Base-by-base conservation (phyloP, 2,888 invertebrate species). In the Drosophila peninsularis region DNA sequence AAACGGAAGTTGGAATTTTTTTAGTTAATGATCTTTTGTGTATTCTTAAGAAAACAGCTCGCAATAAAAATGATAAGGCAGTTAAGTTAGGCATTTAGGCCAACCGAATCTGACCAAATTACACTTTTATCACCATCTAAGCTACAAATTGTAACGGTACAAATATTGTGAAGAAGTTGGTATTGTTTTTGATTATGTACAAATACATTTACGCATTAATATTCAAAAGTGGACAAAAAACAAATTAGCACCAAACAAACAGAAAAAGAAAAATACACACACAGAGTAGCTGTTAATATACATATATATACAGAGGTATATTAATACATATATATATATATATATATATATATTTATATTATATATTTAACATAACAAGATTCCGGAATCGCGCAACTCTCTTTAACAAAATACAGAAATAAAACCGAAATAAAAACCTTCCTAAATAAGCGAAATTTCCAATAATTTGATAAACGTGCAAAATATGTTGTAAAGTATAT, bases 1-100 rank as follows among this genome's bases (percentile, higher is more conserved):
- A 91, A 91, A 90, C 90, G 90, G 90, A 90, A 84, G 75, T 85
- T 77, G 78, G 55, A 11, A 78, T 82, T 82, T 78, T 83, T 75
- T 84, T 81, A 84, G 72, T 75, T 65, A 72, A 78, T 78, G 61
- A 58, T 75, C 65, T 78, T 78, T 66, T 75, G 27, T 30, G 17
- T 17, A 45, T 30, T 45, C 17, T 71, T 47, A 50, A 36, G n/a
- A 34, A 74, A 73, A 57, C 45, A 58, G 41, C 24, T 50, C 24
- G 56, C 58, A 55, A 76, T 68, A 61, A 71, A 61, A 68, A 60
- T 70, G 71, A 47, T 69, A 62, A 71, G 66, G 37, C 62, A 67
- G 44, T 44, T 50, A 52, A 44, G 30, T 13, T 17, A 6, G 30
- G 17, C 42, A 63, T 41, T 6, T 32, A 34, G 5, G n/a, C 42